phyloP scores from a whole-genome alignment of 2,113 vertebrate species.

The Oryctolagus cuniculus region DNA sequence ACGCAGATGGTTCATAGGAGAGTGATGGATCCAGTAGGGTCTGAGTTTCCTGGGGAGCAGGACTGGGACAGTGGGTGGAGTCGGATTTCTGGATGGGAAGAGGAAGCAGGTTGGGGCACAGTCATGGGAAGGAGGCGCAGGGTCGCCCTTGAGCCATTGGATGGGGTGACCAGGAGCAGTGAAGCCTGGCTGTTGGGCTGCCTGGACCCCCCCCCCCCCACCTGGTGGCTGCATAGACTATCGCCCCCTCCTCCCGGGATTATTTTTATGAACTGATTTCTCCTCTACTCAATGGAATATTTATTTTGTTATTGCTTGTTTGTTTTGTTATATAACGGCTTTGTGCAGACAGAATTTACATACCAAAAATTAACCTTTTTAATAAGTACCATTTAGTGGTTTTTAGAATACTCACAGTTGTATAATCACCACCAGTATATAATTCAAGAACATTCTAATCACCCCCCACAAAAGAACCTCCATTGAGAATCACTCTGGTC shows the following conservation, averaged over 20 bases:
- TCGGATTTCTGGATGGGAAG: background rate
- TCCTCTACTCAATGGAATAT: slow-evolving; percentile 30
- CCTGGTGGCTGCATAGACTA: background rate
- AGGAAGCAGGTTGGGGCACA: background rate
- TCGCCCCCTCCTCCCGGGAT: background rate
- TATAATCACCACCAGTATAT: slow-evolving; percentile 3
- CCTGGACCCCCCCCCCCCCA: background rate
- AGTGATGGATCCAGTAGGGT: background rate
- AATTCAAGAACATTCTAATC: slow-evolving; percentile 47
- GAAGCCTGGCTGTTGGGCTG: background rate
- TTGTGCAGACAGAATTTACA: slow-evolving; percentile 46
- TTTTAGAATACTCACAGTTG: background rate
- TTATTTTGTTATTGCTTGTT: slow-evolving; percentile 44
- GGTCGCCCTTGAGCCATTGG: background rate
- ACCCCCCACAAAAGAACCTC: background rate
- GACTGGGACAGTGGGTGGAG: background rate
- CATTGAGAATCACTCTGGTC: background rate
- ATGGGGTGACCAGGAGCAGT: background rate
- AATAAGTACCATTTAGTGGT: background rate
- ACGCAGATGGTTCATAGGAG: background rate
- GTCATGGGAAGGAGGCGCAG: background rate
- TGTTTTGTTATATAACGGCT: slow-evolving; percentile 45
- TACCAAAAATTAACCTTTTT: slow-evolving; percentile 34
- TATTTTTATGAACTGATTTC: background rate
- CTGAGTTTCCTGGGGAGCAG: background rate